Evolutionary conservation across 2,797 vertebrate genomes (phyloP).

Genomic region (Cichlasoma orientale): DNA sequence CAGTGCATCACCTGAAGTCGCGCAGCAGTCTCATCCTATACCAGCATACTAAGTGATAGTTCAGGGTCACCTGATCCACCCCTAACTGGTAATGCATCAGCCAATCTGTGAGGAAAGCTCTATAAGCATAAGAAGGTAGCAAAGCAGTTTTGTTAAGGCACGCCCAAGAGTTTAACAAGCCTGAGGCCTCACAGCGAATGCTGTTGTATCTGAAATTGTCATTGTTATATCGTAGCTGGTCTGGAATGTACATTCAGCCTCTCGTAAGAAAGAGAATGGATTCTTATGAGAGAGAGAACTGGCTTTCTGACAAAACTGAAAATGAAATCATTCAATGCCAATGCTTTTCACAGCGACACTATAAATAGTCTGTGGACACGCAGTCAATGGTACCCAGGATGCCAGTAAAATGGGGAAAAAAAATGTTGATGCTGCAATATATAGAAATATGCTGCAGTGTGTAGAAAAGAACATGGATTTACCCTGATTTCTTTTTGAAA

Average conservation of each 20-base stretch:
- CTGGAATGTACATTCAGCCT: neutral
- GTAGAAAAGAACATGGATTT: neutral
- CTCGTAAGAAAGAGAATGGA: neutral
- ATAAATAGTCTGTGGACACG: neutral
- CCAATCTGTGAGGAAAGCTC: too few species aligned
- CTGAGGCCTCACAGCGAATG: neutral
- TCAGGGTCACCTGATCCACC: too few species aligned
- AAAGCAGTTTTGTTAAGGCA: too few species aligned
- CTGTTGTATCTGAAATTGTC: neutral
- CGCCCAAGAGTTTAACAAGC: neutral
- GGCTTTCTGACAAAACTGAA: neutral
- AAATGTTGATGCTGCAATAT: neutral
- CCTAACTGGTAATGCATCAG: too few species aligned
- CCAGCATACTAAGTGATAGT: too few species aligned
- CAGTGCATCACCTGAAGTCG: too few species aligned
- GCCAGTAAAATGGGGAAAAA: neutral
- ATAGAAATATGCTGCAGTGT: neutral
- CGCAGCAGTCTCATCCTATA: too few species aligned
- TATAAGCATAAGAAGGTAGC: neutral
- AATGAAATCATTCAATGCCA: slow-evolving; percentile 7
- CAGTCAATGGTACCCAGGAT: neutral
- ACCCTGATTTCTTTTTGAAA: neutral
- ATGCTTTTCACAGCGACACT: neutral
- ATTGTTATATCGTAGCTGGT: neutral
- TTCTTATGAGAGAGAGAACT: neutral